Percentiles rank a stretch among this genome's conserved stretches.
Evolutionary conservation across 2,113 vertebrate species (phyloP).

Genomic region (Dermatemys mawii): DNA sequence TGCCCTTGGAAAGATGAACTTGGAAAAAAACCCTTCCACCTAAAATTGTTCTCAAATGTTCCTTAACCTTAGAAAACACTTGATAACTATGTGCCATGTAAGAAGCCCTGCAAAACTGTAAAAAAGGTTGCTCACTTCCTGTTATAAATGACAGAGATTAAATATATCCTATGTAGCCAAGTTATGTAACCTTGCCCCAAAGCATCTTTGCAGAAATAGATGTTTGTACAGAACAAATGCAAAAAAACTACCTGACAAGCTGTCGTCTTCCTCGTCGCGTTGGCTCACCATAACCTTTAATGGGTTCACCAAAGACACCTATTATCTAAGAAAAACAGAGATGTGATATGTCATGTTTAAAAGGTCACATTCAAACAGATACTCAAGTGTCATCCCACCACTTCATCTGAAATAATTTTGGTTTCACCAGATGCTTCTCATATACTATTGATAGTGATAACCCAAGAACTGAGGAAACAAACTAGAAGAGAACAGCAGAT

Average conservation of each 20-base stretch:
- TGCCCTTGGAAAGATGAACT: background rate
- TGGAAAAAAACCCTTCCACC: background rate
- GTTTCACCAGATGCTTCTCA: background rate
- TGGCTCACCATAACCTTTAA: constrained; percentile 91
- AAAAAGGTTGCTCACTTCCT: background rate
- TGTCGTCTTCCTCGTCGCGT: constrained; percentile 92
- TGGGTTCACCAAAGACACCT: constrained; percentile 89
- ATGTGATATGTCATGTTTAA: constrained; percentile 19
- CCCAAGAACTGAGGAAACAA: background rate
- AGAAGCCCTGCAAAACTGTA: background rate
- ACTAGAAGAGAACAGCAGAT: background rate
- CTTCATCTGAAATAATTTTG: background rate
- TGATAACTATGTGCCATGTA: background rate
- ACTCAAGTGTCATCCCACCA: background rate
- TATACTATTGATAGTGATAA: background rate
- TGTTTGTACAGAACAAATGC: background rate
- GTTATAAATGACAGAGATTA: fast-evolving
- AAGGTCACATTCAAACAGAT: background rate
- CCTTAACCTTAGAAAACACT: background rate
- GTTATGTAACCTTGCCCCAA: background rate
- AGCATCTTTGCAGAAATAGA: background rate
- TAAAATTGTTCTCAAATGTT: background rate
- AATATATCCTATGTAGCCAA: background rate
- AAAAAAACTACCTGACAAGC: constrained; percentile 85
- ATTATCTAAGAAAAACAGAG: constrained; percentile 81